phyloP scores from a whole-genome alignment of 2,113 vertebrate species.

The Perca schrenkii region DNA sequence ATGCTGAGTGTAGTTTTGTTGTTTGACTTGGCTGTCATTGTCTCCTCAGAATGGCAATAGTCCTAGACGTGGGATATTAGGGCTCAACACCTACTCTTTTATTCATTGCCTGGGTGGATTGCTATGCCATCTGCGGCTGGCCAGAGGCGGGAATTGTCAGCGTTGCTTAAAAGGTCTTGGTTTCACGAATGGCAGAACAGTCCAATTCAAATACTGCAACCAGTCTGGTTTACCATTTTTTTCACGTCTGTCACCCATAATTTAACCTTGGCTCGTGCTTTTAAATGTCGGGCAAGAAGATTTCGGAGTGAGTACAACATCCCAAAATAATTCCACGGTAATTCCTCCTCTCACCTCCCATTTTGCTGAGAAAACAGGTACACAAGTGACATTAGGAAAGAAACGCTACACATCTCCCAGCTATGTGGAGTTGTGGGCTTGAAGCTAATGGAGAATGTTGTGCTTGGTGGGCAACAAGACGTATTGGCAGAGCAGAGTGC shows the following conservation, averaged over 20 bases:
- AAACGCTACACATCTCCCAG: conserved; percentile 22
- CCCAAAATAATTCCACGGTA: conserved; percentile 60
- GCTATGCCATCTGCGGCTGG: conserved; percentile 41
- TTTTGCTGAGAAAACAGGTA: conserved; percentile 64
- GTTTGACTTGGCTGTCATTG: conserved; percentile 65
- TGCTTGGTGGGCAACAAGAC: conserved; percentile 56
- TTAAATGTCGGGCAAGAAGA: conserved; percentile 42
- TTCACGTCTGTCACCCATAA: conserved; percentile 58
- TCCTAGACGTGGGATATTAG: conserved; percentile 61
- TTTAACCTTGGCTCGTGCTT: conserved; percentile 45
- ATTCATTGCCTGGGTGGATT: conserved; percentile 60
- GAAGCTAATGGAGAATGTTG: conserved; percentile 51
- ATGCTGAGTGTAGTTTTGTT: conserved; percentile 49
- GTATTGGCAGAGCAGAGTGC: conserved; percentile 25
- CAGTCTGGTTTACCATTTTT: conserved; percentile 42
- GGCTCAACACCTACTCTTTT: conserved; percentile 68
- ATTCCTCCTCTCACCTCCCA: conserved; percentile 54
- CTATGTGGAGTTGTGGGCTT: conserved; percentile 20
- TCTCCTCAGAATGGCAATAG: conserved; percentile 54
- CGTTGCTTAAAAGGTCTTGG: conserved; percentile 56
- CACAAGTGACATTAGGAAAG: conserved; percentile 44
- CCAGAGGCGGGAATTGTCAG: conserved; percentile 56
- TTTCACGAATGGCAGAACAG: conserved; percentile 21
- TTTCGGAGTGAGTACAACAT: conserved; percentile 46
- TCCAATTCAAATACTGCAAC: conserved; percentile 70